Conservation (phyloP, 2,113 vertebrate genomes). For the Porphyrio hochstetteri region DNA sequence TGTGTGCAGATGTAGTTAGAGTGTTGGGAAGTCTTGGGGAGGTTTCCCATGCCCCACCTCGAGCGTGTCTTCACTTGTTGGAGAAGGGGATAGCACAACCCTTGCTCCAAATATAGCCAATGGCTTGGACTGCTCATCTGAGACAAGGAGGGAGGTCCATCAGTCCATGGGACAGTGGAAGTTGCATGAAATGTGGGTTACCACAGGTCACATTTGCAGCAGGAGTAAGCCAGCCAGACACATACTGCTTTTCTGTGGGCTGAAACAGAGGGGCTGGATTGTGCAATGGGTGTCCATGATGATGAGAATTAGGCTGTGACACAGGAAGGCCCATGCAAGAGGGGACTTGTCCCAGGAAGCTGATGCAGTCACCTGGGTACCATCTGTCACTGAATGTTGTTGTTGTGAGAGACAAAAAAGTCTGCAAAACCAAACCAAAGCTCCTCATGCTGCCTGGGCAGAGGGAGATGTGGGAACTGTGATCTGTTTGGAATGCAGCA, state of each 20-base stretch:
- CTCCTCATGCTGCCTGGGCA: background rate
- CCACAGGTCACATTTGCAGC: background rate
- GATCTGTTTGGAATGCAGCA: background rate
- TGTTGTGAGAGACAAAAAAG: background rate
- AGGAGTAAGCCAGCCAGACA: background rate
- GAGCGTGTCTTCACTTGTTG: fast-evolving
- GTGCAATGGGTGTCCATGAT: background rate
- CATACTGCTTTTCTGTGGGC: background rate
- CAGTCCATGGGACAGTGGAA: background rate
- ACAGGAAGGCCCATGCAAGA: background rate
- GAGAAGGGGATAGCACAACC: background rate
- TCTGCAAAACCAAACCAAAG: background rate
- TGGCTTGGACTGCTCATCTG: background rate
- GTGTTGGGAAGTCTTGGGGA: background rate
- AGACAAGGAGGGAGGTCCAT: fast-evolving
- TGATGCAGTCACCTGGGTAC: background rate
- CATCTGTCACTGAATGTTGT: background rate
- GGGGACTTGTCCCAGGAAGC: background rate
- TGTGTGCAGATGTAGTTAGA: background rate
- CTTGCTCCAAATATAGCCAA: fast-evolving
- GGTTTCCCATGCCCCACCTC: background rate
- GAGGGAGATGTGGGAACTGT: background rate
- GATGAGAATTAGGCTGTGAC: fast-evolving
- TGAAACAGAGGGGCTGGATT: background rate
- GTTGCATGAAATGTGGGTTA: background rate